Evolutionary conservation across 64 coral and sea anemone species (phyloP).

Genomic region (Acropora tenuis): DNA sequence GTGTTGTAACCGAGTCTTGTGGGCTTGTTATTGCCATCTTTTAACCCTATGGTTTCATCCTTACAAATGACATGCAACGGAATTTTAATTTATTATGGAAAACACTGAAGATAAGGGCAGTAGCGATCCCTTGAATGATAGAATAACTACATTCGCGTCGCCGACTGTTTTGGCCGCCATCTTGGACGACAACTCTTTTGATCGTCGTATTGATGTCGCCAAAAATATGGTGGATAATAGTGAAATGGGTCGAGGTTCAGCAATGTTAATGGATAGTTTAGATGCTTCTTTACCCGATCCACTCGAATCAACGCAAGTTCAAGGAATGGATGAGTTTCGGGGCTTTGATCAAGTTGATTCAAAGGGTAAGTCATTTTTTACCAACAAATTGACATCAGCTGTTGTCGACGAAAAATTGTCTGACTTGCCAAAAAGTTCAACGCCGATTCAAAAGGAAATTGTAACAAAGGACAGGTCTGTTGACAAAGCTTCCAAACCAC

Average conservation of each 20-base stretch:
- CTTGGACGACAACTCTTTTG: slow-evolving; percentile 45
- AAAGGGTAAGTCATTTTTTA: not conserved
- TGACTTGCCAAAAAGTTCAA: slow-evolving; percentile 28
- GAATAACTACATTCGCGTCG: slow-evolving; percentile 77
- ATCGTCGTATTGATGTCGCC: not conserved
- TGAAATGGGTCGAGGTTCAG: not conserved
- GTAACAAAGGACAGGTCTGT: not conserved
- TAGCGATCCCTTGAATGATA: slow-evolving; percentile 30
- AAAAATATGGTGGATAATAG: not conserved
- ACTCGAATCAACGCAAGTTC: slow-evolving; percentile 16
- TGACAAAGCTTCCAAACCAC: slow-evolving; percentile 3
- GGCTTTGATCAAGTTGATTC: not conserved
- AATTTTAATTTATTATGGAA: slow-evolving; percentile 15
- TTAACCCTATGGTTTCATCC: not conserved
- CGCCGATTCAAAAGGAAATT: slow-evolving; percentile 14
- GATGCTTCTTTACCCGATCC: slow-evolving; percentile 30
- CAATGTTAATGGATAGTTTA: not conserved
- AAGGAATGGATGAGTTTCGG: not conserved
- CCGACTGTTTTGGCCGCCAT: slow-evolving; percentile 87
- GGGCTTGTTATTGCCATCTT: not conserved
- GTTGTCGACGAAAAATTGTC: not conserved
- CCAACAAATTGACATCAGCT: not conserved
- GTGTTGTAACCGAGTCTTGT: too few relatives aligned
- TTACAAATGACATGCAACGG: not conserved
- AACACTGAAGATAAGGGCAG: not conserved